Percentiles rank a stretch among this genome's conserved stretches.
phyloP scores from a whole-genome alignment of 2,113 vertebrate species.

The Tiliqua scincoides region DNA sequence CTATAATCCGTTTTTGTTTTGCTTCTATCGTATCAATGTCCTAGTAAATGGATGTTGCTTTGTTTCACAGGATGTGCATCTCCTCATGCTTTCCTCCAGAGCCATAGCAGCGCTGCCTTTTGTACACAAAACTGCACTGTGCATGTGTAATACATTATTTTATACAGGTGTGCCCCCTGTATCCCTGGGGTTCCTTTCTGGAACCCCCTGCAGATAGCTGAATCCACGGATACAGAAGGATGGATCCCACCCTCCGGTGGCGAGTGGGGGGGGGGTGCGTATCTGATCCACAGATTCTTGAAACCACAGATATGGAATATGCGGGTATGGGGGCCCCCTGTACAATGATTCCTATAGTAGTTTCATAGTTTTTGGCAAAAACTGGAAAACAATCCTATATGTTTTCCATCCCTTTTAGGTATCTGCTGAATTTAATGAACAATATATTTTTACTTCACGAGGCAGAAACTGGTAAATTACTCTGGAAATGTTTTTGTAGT shows the following conservation, averaged over 20 bases:
- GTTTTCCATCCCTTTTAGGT: constrained; percentile 47
- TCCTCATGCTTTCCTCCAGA: not conserved
- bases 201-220: no score
- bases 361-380: constrained; percentile 29
- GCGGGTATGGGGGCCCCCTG: no score
- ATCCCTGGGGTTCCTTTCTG: no score
- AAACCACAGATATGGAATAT: no score
- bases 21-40: constrained; percentile 26
- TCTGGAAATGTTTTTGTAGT: constrained; percentile 78
- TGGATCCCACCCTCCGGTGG: no score
- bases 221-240: no score
- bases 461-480: constrained; percentile 76
- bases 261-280: no score
- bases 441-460: constrained; percentile 79
- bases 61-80: not conserved
- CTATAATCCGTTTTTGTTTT: constrained; percentile 35
- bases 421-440: constrained; percentile 76
- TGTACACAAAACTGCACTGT: not conserved
- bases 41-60: not conserved
- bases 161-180: no score
- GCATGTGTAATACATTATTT: no score
- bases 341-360: constrained; percentile 37
- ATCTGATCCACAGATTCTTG: no score
- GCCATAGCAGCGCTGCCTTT: not conserved
- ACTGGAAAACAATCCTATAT: constrained; percentile 46